These are phyloP conservation scores for Nemotelus pantherinus DNA, from an alignment of 2,888 invertebrate species.

Conservation along the genomic window DNA sequence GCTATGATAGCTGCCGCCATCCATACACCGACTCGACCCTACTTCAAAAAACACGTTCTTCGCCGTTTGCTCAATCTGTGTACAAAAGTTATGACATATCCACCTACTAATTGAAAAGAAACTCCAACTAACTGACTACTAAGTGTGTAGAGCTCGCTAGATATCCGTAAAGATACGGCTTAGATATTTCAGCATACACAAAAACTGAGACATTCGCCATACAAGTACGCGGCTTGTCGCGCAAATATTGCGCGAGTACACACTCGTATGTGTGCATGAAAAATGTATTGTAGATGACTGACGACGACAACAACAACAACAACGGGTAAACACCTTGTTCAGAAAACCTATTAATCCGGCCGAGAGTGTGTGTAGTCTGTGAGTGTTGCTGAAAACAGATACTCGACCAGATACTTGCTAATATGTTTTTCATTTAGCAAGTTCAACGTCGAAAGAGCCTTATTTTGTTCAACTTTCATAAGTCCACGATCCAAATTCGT, in stretches of 20 bases:
- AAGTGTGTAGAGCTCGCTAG: background rate
- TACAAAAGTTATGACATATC: conserved; percentile 37
- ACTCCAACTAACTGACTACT: conserved; percentile 29
- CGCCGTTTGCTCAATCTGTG: conserved; percentile 14
- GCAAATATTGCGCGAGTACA: background rate
- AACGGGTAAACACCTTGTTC: conserved; percentile 31
- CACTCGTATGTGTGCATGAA: background rate
- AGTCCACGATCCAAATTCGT: conserved; percentile 28
- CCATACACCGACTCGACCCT: background rate
- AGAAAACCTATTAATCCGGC: conserved; percentile 11
- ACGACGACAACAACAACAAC: background rate
- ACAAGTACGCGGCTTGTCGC: background rate
- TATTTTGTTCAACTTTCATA: conserved; percentile 26
- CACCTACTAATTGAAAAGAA: conserved; percentile 42
- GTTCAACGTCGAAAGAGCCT: conserved; percentile 14
- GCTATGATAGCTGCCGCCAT: background rate
- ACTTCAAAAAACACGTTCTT: background rate
- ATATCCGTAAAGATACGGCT: conserved; percentile 3
- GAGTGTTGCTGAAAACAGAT: conserved; percentile 8
- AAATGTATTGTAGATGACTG: background rate
- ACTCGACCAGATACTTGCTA: conserved; percentile 12
- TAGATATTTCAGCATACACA: background rate
- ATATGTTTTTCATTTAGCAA: conserved; percentile 33
- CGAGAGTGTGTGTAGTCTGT: conserved; percentile 4
- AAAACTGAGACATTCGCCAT: background rate